These are phyloP conservation scores for Caenorhabditis virilis DNA, from an alignment of 2,888 invertebrate species.

Conservation along the genomic window DNA sequence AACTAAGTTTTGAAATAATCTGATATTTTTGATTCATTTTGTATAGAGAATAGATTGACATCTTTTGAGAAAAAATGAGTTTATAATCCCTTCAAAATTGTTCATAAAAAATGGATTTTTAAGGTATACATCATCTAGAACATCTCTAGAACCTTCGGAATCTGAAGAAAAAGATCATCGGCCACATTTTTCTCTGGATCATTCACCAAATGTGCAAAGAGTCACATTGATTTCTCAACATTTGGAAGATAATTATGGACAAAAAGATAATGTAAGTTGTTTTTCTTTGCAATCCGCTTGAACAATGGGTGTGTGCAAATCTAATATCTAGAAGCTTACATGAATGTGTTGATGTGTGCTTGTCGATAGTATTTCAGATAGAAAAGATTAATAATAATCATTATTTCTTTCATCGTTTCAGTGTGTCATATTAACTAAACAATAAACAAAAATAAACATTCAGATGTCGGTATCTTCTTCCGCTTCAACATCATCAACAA, in stretches of 20 bases:
- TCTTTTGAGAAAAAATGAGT: too few relatives aligned
- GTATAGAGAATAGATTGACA: too few relatives aligned
- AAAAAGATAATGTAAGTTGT: conserved; percentile 49
- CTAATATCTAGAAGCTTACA: too few relatives aligned
- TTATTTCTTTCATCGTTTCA: too few relatives aligned
- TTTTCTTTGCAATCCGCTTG: not conserved
- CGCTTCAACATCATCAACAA: conserved; percentile 38
- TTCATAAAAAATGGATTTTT: conserved; percentile 10
- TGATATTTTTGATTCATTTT: too few relatives aligned
- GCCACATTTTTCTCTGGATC: conserved; percentile 43
- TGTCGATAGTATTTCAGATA: conserved; percentile 17
- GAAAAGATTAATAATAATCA: too few relatives aligned
- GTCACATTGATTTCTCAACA: conserved; percentile 66
- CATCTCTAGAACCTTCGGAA: conserved; percentile 68
- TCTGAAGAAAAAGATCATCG: conserved; percentile 54
- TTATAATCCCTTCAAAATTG: not conserved
- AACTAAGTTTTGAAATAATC: too few relatives aligned
- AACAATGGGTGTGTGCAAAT: not conserved
- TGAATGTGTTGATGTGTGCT: conserved; percentile 28
- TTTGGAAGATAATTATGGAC: conserved; percentile 64
- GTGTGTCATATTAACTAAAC: too few relatives aligned
- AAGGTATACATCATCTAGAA: conserved; percentile 68
- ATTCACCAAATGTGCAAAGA: conserved; percentile 49
- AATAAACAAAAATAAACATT: too few relatives aligned
- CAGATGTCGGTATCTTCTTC: conserved; percentile 57